Conservation (phyloP, 2,113 vertebrate genomes). For the Nannobrachium achirus region DNA sequence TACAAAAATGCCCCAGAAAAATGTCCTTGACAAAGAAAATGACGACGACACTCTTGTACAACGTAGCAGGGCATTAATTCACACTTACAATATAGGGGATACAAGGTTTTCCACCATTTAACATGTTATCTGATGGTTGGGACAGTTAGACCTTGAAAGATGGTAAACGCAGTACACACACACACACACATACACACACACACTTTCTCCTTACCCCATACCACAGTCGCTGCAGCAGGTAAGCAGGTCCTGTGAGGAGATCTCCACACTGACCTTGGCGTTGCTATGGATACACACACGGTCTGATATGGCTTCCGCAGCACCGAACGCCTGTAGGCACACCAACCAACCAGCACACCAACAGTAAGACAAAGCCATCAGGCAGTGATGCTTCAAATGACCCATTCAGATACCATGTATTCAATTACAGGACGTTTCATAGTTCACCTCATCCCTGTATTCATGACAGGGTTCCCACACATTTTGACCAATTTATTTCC, state of each 20-base stretch:
- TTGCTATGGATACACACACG: slow-evolving; percentile 89
- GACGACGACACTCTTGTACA: neutral
- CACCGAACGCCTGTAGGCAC: slow-evolving; percentile 88
- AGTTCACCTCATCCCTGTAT: no score
- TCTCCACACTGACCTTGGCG: slow-evolving; percentile 85
- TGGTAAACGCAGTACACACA: neutral
- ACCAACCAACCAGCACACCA: neutral
- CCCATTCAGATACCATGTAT: neutral
- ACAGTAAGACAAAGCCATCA: neutral
- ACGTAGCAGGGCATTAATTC: neutral
- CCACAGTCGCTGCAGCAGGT: slow-evolving; percentile 83
- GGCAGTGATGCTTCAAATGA: neutral
- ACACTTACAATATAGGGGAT: no score
- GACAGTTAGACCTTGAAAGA: neutral
- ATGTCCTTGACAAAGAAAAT: no score
- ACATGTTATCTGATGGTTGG: neutral
- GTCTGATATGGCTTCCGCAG: slow-evolving; percentile 93
- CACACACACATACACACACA: neutral
- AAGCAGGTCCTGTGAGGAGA: slow-evolving; percentile 92
- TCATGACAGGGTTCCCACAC: no score
- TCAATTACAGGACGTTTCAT: no score
- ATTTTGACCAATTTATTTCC: no score
- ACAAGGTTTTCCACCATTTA: neutral
- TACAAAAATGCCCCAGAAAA: no score
- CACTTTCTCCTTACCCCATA: slow-evolving; percentile 68